A percentile compares a stretch with the other conserved stretches of the same genome.
Conservation (phyloP, 1,140 invertebrate genomes). For the Aporrectodea caliginosa region DNA sequence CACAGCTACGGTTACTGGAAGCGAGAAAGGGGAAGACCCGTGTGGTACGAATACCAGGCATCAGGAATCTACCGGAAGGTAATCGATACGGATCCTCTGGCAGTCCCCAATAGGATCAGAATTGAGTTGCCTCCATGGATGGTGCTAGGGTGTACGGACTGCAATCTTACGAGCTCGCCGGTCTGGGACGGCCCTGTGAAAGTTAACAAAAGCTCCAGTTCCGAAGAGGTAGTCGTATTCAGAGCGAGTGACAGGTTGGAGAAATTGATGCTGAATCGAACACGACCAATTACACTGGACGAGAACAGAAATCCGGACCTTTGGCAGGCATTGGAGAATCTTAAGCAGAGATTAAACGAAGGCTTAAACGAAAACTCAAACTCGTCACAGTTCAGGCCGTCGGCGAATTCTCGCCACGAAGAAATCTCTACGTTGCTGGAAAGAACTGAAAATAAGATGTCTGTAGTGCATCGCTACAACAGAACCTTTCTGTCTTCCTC, state of each 20-base stretch:
- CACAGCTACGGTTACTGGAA: background rate
- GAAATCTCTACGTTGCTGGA: too few relatives aligned
- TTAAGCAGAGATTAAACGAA: too few relatives aligned
- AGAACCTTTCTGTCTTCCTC: too few relatives aligned
- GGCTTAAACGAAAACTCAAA: too few relatives aligned
- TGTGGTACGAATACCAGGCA: background rate
- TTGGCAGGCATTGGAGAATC: too few relatives aligned
- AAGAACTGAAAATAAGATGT: too few relatives aligned
- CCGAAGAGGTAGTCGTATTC: background rate
- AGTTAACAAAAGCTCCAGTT: background rate
- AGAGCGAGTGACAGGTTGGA: too few relatives aligned
- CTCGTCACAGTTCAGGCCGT: too few relatives aligned
- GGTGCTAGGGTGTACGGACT: background rate
- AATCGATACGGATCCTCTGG: background rate
- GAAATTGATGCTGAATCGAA: too few relatives aligned
- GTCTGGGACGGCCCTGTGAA: background rate
- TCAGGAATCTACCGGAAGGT: background rate
- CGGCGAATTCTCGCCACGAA: too few relatives aligned
- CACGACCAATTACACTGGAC: background rate
- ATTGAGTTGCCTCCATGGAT: background rate
- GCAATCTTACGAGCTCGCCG: background rate
- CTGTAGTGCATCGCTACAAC: too few relatives aligned
- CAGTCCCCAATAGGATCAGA: background rate
- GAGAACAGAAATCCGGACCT: background rate
- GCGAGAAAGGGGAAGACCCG: background rate